Evolutionary conservation across 2,888 invertebrate genomes (phyloP), one percentile per base, ranked within the genome.

Genomic region (Agriopis aurantiaria): DNA sequence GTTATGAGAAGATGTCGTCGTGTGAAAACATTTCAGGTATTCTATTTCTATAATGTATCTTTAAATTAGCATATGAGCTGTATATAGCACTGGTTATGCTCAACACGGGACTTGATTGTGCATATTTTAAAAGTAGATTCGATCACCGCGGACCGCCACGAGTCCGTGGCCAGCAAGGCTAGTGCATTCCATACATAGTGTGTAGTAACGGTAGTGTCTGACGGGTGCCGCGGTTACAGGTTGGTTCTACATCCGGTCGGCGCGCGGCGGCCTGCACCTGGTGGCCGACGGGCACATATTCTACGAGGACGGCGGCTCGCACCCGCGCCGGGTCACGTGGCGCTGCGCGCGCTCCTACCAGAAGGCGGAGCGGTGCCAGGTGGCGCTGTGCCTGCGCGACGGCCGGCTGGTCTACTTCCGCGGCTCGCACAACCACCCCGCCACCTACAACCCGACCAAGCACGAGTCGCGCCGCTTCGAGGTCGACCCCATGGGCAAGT

Each of bases 221-320:
- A 86, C 79, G 40, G 40, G 74, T 69, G 59, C 59, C 59, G 68
- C 83, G 77, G 78, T 91, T 90, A 79, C 92, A 93, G 93, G 92
- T 40, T 94, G 93, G 94, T 94, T 93, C 86, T 94, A 94, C 84
- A 92, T 94, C 69, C 88, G 92, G 41, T 95, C 94, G 40, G 92
- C 94, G 66, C 93, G 94, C 68, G 94, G 95, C 10, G 94, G 93
- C 0, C 82, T 94, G 67, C 94, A 93, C 72, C 83, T 93, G 64
- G 94, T 94, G 43, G 94, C 92, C 1, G 91, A 90, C 69, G 93
- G 93, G 0, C 94, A 94, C 78, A 93, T 94, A 77, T 94, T 94
- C 84, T 94, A 94, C 81, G 94, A 95, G 80, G 94, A 94, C 78
- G 95, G 94, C 11, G 93, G 94, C 2, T 93, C 93, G 3, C 93